phyloP scores from a whole-genome alignment of 1,140 invertebrate genomes.

The Venustaconcha ellipsiformis region DNA sequence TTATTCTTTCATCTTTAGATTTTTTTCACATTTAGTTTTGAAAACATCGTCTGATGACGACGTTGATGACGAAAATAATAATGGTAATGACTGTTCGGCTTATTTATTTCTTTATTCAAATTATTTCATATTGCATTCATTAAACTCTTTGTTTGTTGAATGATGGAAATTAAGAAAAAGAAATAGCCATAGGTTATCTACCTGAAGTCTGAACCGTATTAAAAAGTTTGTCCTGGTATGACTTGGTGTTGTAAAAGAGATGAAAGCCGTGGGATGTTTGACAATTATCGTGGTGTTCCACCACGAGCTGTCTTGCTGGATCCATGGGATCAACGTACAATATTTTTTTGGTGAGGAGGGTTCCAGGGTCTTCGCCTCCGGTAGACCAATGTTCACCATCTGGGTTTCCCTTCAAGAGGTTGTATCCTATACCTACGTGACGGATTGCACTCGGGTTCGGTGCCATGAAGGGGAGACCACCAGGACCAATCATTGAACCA shows the following conservation, averaged over 20 bases:
- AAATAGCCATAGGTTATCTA: not conserved
- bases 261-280: constrained; percentile 3
- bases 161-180: not conserved
- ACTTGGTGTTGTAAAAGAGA: constrained; percentile 38
- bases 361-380: constrained; percentile 43
- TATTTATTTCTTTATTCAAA: too few relatives aligned
- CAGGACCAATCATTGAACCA: not conserved
- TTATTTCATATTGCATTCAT: too few relatives aligned
- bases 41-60: too few relatives aligned
- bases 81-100: too few relatives aligned
- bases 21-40: too few relatives aligned
- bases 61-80: too few relatives aligned
- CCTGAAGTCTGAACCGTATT: constrained; percentile 30
- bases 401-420: constrained; percentile 40
- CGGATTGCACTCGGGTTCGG: constrained; percentile 19
- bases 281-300: constrained; percentile 38
- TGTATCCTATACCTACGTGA: constrained; percentile 40
- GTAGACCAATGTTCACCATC: constrained; percentile 27
- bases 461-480: constrained; percentile 7
- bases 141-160: not conserved
- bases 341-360: constrained; percentile 32
- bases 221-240: constrained; percentile 42
- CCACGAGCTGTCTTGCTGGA: constrained; percentile 21
- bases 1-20: too few relatives aligned
- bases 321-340: constrained; percentile 21